These are phyloP conservation scores for Sula dactylatra DNA, from an alignment of 2,113 vertebrate species.

Conservation along the genomic window DNA sequence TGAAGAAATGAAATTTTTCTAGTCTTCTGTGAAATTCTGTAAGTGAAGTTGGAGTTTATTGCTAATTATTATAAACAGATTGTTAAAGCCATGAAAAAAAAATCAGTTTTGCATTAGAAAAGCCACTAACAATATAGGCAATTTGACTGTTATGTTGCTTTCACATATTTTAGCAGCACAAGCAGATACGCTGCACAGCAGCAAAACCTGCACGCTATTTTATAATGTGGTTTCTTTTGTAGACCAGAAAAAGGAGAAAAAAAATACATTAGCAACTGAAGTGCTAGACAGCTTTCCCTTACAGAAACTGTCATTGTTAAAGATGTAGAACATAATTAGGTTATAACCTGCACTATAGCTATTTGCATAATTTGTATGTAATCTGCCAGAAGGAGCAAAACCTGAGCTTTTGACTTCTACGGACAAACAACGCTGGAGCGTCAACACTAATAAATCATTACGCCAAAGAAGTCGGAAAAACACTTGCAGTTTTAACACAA, in stretches of 20 bases:
- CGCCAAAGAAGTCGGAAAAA: conserved; percentile 39
- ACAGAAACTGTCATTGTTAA: conserved; percentile 50
- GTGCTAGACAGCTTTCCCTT: background rate
- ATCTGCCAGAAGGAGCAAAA: conserved; percentile 69
- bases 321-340: conserved; percentile 52
- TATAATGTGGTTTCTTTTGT: background rate
- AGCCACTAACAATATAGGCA: background rate
- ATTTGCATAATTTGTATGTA: conserved; percentile 71
- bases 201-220: background rate
- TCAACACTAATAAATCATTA: conserved; percentile 20
- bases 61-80: background rate
- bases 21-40: background rate
- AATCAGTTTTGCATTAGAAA: background rate
- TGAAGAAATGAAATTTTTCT: background rate
- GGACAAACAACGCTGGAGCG: background rate
- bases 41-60: background rate
- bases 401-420: conserved; percentile 4
- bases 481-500: conserved; percentile 18
- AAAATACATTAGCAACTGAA: background rate
- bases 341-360: conserved; percentile 35
- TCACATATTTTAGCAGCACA: background rate
- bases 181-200: background rate
- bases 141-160: background rate
- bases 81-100: background rate
- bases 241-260: background rate